These are phyloP conservation scores for Heterodera filipjevi DNA, from an alignment of 2,888 invertebrate genomes.

Conservation along the genomic window DNA sequence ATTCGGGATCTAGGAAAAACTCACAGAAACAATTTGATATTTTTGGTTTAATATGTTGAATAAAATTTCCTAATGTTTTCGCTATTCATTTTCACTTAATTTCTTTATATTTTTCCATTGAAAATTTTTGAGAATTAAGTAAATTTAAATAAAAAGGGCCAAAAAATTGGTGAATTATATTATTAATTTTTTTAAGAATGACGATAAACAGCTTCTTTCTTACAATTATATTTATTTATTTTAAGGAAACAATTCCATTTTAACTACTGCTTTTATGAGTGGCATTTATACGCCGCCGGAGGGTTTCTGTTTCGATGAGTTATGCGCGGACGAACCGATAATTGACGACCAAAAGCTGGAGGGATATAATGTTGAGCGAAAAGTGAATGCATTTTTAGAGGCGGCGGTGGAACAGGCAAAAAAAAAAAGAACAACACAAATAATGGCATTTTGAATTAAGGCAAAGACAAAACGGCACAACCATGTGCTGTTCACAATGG, in stretches of 20 bases:
- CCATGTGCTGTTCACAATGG: constrained; percentile 83
- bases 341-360: constrained; percentile 67
- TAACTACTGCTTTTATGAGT: constrained; percentile 75
- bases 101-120: too few species aligned
- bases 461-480: constrained; percentile 73
- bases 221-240: neutral
- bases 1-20: too few species aligned
- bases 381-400: constrained; percentile 53
- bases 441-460: constrained; percentile 67
- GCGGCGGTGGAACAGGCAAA: constrained; percentile 48
- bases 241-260: constrained; percentile 68
- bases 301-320: constrained; percentile 89
- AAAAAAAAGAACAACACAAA: neutral
- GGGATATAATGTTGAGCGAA: constrained; percentile 71
- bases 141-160: too few species aligned
- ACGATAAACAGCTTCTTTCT: too few species aligned
- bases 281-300: constrained; percentile 73
- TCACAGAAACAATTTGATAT: too few species aligned
- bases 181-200: too few species aligned
- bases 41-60: too few species aligned
- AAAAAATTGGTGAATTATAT: too few species aligned
- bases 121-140: too few species aligned
- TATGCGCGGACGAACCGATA: constrained; percentile 72
- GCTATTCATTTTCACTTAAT: too few species aligned
- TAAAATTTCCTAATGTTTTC: too few species aligned